These are phyloP conservation scores for Tetropium fuscum DNA, from an alignment of 2,888 invertebrate genomes.

Conservation along the genomic window DNA sequence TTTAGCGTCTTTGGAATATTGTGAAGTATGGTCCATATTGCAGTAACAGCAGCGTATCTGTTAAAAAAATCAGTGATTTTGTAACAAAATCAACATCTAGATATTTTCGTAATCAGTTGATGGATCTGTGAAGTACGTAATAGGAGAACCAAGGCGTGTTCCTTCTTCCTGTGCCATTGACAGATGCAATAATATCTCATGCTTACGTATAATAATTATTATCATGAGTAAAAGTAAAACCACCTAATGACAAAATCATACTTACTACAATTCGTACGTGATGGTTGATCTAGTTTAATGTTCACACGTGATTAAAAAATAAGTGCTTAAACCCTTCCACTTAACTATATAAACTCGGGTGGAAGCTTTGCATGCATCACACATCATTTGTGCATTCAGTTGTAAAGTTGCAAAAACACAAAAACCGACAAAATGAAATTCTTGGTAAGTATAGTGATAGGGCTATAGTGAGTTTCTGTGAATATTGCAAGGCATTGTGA, in stretches of 20 bases:
- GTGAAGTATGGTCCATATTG: too few relatives aligned
- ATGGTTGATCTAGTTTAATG: constrained; percentile 50
- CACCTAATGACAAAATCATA: constrained; percentile 40
- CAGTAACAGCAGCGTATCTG: background rate
- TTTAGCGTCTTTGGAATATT: too few relatives aligned
- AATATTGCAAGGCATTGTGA: background rate
- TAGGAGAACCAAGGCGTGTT: background rate
- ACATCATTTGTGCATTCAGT: constrained; percentile 43
- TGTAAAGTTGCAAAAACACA: constrained; percentile 27
- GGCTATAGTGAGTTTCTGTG: background rate
- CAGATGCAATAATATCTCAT: constrained; percentile 7
- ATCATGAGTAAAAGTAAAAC: constrained; percentile 42
- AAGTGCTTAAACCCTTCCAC: constrained; percentile 49
- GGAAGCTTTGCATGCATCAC: constrained; percentile 37
- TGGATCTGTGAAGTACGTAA: background rate
- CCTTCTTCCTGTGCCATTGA: constrained; percentile 21
- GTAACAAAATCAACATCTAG: background rate
- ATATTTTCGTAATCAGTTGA: background rate
- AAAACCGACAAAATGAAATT: constrained; percentile 42
- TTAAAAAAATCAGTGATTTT: background rate
- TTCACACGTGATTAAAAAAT: constrained; percentile 50
- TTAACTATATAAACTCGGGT: constrained; percentile 43
- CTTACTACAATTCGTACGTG: constrained; percentile 38
- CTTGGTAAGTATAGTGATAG: constrained; percentile 42
- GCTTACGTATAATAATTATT: constrained; percentile 18